These are phyloP conservation scores for Eilema depressum DNA, from an alignment of 2,888 invertebrate species.

Conservation along the genomic window DNA sequence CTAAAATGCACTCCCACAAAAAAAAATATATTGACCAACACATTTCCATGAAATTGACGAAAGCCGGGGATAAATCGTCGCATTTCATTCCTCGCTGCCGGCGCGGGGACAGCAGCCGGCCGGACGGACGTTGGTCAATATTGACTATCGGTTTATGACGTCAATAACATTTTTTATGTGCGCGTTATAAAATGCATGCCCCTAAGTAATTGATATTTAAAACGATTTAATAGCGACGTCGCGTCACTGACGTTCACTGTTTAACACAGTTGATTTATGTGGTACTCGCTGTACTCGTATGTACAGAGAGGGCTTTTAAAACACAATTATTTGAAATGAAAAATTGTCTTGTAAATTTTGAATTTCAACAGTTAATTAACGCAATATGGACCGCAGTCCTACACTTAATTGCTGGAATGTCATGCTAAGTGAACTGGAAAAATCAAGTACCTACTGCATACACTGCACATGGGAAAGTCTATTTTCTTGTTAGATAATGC, in stretches of 20 bases:
- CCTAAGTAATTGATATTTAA: constrained; percentile 68
- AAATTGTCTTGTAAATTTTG: no score
- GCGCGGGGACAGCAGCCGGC: constrained; percentile 1
- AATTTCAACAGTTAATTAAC: no score
- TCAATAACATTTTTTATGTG: constrained; percentile 63
- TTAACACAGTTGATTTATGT: constrained; percentile 5
- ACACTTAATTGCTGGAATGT: no score
- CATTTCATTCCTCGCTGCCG: not conserved
- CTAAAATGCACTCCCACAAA: not conserved
- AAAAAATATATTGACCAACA: not conserved
- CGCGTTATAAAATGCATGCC: constrained; percentile 66
- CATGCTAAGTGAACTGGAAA: no score
- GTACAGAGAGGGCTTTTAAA: no score
- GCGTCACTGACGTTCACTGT: constrained; percentile 3
- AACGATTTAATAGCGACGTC: constrained; percentile 42
- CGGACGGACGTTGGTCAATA: constrained; percentile 45
- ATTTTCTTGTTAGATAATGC: no score
- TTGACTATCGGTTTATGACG: constrained; percentile 63
- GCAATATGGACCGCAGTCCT: no score
- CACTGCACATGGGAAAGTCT: no score
- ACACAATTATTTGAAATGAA: no score
- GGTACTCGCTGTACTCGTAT: no score
- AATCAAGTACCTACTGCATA: no score
- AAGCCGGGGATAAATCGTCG: constrained; percentile 4
- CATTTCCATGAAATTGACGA: constrained; percentile 2